phyloP scores from a whole-genome alignment of 1,140 invertebrate species.

The Drosophila elegans region DNA sequence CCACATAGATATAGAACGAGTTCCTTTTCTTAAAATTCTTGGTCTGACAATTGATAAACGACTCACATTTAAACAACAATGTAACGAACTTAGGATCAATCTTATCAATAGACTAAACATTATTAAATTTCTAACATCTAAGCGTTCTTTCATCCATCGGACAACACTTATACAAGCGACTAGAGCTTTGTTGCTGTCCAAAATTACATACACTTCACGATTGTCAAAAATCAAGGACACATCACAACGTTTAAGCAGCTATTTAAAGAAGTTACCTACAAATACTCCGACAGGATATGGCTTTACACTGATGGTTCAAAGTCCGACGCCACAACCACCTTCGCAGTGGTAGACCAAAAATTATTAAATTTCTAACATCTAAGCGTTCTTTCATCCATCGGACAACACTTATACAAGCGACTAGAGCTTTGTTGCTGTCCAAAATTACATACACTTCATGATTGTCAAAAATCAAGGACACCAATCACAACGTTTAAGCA shows the following conservation, averaged over 20 bases:
- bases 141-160: background rate
- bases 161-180: too few relatives aligned
- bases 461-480: conserved; percentile 5
- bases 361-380: conserved; percentile 11
- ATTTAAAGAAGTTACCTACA: too few relatives aligned
- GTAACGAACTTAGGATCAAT: conserved; percentile 13
- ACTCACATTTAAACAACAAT: conserved; percentile 15
- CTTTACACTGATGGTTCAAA: background rate
- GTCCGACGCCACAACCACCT: too few relatives aligned
- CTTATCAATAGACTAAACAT: conserved; percentile 25
- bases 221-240: conserved; percentile 6
- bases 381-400: conserved; percentile 1
- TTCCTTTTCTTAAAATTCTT: too few relatives aligned
- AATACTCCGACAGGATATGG: background rate
- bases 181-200: too few relatives aligned
- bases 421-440: too few relatives aligned
- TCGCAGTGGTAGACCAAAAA: too few relatives aligned
- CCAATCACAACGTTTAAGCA: background rate
- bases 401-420: too few relatives aligned
- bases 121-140: conserved; percentile 25
- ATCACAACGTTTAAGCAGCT: too few relatives aligned
- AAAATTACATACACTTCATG: conserved; percentile 5
- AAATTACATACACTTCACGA: conserved; percentile 5
- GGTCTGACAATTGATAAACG: too few relatives aligned
- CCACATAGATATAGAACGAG: too few relatives aligned